These are phyloP conservation scores for Bombus soroeensis DNA, from an alignment of 1,140 invertebrate genomes.

Conservation along the genomic window DNA sequence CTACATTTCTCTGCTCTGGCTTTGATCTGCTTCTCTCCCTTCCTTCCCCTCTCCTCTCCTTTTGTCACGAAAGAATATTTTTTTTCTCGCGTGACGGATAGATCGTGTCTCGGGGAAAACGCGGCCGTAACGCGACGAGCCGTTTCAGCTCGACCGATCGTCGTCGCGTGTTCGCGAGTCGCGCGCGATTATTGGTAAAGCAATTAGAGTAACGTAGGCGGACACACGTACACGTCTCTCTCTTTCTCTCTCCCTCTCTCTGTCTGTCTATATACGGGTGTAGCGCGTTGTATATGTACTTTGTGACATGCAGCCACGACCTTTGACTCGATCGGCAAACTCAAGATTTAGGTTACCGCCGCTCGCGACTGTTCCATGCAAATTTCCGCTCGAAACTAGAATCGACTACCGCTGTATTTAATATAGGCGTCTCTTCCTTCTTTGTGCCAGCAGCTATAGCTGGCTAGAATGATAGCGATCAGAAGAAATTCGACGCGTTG, in stretches of 20 bases:
- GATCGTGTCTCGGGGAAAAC: neutral
- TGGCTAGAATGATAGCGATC: neutral
- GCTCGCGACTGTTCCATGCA: constrained; percentile 41
- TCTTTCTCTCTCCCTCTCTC: neutral
- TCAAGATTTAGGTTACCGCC: constrained; percentile 61
- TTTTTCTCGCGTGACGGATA: constrained; percentile 24
- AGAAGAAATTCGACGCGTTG: neutral
- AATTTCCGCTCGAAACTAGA: constrained; percentile 26
- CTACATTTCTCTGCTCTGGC: constrained; percentile 43
- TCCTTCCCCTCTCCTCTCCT: neutral
- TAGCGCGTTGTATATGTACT: constrained; percentile 9
- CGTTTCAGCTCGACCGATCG: constrained; percentile 41
- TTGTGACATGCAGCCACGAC: constrained; percentile 50
- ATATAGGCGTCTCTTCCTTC: constrained; percentile 1
- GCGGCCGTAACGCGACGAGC: neutral
- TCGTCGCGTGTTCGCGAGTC: constrained; percentile 57
- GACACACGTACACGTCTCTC: neutral
- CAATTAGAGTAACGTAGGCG: constrained; percentile 65
- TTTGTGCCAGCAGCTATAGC: neutral
- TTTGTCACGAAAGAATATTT: constrained; percentile 17
- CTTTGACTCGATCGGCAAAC: constrained; percentile 59
- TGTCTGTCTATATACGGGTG: neutral
- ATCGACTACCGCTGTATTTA: neutral
- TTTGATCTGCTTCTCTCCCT: constrained; percentile 31
- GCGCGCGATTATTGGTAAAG: constrained; percentile 67